A percentile compares a stretch with the other conserved stretches of the same genome.
Conservation (phyloP, 1,140 invertebrate species). For the Lethrus apterus region DNA sequence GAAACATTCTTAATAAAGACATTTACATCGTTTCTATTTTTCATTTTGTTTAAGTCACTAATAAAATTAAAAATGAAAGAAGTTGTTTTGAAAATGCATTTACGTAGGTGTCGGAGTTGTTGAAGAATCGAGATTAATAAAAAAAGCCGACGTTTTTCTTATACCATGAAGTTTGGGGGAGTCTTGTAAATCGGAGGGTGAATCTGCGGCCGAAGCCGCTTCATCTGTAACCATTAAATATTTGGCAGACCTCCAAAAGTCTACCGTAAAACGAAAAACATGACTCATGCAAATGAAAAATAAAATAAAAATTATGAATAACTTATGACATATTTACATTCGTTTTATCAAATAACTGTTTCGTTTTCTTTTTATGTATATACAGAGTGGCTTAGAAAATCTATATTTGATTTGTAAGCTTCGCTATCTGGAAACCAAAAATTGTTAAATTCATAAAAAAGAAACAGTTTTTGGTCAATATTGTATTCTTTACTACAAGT, state of each 20-base stretch:
- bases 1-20: not conserved
- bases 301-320: not conserved
- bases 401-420: too few species aligned
- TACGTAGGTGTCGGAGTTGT: constrained; percentile 33
- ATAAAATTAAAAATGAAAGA: not conserved
- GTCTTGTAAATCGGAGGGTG: constrained; percentile 22
- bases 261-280: not conserved
- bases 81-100: not conserved
- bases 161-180: constrained; percentile 28
- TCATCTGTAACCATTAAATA: constrained; percentile 27
- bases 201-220: constrained; percentile 24
- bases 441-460: not conserved
- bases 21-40: not conserved
- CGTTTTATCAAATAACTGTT: not conserved
- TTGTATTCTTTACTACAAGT: not conserved
- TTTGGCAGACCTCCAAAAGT: constrained; percentile 3
- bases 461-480: not conserved
- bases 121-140: constrained; percentile 32
- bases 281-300: not conserved
- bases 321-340: constrained; percentile 1
- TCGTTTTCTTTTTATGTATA: not conserved
- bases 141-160: constrained; percentile 29
- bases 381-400: not conserved
- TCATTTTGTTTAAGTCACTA: not conserved
- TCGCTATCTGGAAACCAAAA: too few species aligned